phyloP scores from a whole-genome alignment of 2,797 vertebrate species.

The Neopelma chrysocephalum region DNA sequence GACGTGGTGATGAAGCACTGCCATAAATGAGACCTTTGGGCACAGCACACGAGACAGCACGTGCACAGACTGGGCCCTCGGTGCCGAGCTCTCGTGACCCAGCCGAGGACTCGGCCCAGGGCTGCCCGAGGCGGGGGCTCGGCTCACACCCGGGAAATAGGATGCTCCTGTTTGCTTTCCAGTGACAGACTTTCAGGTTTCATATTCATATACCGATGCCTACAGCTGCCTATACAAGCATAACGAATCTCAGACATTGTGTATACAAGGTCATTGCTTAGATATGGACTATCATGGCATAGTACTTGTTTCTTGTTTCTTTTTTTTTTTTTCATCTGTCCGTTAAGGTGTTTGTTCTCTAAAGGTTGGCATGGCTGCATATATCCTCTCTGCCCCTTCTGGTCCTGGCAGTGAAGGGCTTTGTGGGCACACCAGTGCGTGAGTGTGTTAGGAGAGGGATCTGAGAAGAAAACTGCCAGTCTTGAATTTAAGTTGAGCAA shows the following conservation, averaged over 20 bases:
- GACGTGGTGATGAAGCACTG: conserved; percentile 22
- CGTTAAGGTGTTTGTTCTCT: conserved; percentile 71
- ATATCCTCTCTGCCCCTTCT: not conserved
- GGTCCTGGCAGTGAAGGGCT: not conserved
- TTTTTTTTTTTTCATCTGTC: conserved; percentile 1
- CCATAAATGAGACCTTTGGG: conserved; percentile 35
- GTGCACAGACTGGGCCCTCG: not conserved
- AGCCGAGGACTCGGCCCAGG: not conserved
- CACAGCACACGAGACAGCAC: not conserved
- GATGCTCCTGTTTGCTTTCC: conserved; percentile 70
- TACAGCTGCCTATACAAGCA: conserved; percentile 64
- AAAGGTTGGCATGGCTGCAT: conserved; percentile 30
- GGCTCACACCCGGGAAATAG: conserved; percentile 19
- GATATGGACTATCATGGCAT: conserved; percentile 68
- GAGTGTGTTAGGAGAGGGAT: not conserved
- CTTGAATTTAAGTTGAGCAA: not conserved
- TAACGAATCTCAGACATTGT: conserved; percentile 64
- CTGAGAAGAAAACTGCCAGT: not conserved
- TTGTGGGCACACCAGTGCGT: not conserved
- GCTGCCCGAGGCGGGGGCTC: not conserved
- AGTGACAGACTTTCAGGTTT: conserved; percentile 68
- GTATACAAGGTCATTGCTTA: conserved; percentile 66
- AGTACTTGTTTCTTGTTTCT: not conserved
- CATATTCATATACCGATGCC: conserved; percentile 69
- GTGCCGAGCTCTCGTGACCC: not conserved